phyloP scores from a whole-genome alignment of 64 coral and sea anemone species.

The Stylophora pistillata region DNA sequence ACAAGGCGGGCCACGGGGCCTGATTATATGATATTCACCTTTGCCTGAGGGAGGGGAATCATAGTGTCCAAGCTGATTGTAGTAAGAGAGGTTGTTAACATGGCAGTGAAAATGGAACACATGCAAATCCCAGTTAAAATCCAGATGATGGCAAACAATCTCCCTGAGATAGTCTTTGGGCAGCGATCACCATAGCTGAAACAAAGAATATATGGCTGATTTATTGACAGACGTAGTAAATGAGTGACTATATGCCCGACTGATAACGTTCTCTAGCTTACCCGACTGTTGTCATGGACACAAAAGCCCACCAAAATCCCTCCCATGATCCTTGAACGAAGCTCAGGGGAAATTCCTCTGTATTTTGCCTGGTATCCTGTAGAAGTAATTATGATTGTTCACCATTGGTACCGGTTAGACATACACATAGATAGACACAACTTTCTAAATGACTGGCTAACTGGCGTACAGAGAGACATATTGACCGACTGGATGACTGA shows the following conservation, averaged over 20 bases:
- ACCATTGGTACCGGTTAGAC: not conserved
- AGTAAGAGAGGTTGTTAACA: slow-evolving; percentile 85
- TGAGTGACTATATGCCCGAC: too few species aligned
- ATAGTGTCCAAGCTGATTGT: slow-evolving; percentile 61
- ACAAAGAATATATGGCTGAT: not conserved
- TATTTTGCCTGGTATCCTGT: not conserved
- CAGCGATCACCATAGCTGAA: slow-evolving; percentile 68
- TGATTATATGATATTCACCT: not conserved
- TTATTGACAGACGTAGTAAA: too few species aligned
- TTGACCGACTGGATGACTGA: too few species aligned
- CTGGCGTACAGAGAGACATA: too few species aligned
- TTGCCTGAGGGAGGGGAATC: not conserved
- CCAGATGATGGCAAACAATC: slow-evolving; percentile 75
- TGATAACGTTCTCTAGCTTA: not conserved
- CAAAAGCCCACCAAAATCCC: slow-evolving; percentile 1
- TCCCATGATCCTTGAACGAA: not conserved
- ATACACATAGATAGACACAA: not conserved
- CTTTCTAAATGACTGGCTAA: too few species aligned
- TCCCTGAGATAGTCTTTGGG: slow-evolving; percentile 58
- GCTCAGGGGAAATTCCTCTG: not conserved
- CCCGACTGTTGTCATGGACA: slow-evolving; percentile 2
- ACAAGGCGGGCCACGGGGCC: not conserved
- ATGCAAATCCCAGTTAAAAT: slow-evolving; percentile 96
- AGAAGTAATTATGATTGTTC: not conserved
- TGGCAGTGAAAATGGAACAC: slow-evolving; percentile 94